Evolutionary conservation across 2,113 vertebrate species (phyloP).

Genomic region (Haplotaxodon microlepis): DNA sequence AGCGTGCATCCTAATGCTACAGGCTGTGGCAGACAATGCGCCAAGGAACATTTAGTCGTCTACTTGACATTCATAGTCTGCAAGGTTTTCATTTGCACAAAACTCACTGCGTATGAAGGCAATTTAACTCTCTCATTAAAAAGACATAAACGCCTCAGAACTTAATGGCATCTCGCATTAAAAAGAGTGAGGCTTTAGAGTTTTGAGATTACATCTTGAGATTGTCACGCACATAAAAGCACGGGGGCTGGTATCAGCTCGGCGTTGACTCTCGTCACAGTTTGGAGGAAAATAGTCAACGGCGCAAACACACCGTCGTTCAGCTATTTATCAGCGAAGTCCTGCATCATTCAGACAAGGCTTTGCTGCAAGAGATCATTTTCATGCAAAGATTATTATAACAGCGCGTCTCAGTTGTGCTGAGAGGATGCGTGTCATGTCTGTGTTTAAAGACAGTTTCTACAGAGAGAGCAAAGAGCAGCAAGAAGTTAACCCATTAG

Average conservation of each 20-base stretch:
- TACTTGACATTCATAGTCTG: conserved; percentile 61
- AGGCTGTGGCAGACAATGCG: conserved; percentile 21
- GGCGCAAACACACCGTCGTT: neutral
- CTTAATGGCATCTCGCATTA: conserved; percentile 58
- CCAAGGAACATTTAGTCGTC: conserved; percentile 54
- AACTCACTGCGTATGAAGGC: conserved; percentile 64
- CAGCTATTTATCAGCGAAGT: neutral
- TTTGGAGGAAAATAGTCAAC: neutral
- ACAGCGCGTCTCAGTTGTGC: neutral
- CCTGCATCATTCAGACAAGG: neutral
- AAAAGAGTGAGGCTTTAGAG: conserved; percentile 49
- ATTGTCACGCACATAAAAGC: conserved; percentile 34
- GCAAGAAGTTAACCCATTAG: neutral
- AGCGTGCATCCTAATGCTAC: conserved; percentile 26
- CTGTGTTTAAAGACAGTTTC: neutral
- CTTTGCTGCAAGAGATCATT: neutral
- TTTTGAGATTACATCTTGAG: conserved; percentile 56
- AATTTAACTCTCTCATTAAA: conserved; percentile 73
- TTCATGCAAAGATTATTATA: neutral
- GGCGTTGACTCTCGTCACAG: neutral
- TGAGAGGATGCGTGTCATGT: neutral
- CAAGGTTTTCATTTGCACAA: conserved; percentile 60
- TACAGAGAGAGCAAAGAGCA: neutral
- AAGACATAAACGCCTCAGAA: conserved; percentile 66
- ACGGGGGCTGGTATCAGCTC: neutral